Base-by-base conservation (phyloP, 2,888 invertebrate genomes). In the Spilosoma lubricipeda region DNA sequence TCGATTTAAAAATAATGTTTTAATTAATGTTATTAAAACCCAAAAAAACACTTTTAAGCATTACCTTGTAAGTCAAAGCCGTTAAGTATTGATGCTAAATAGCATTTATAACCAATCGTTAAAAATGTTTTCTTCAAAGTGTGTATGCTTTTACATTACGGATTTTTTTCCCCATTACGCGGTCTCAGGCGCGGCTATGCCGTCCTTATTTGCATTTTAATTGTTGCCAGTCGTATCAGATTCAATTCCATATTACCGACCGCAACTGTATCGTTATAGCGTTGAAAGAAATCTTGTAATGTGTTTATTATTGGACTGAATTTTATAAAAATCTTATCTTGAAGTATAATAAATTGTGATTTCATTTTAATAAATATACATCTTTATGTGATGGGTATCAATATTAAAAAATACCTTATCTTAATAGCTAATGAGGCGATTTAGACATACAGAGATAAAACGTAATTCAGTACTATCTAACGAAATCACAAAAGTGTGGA, bases 181-280 rank as follows among this genome's bases (percentile, higher is more conserved):
- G 69, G 80, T 83, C 86, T 81, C 82, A 79, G 81, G 77, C 82
- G 82, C 78, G 81, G 77, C 82, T 82, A 78, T 75, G 72, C 80
- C 85, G 87, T 79, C 77, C 89, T 91, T 82, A 93, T 93, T 93
- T 90, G 86, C 93, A 93, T 93, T 90, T 93, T 93, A 93, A 93
- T 93, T 92, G 90, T 90, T 85, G 79, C 82, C 79, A 79, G 80
- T 82, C 86, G 86, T 88, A 89, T 90, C 85, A 78, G 83, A 92
- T 92, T 92, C 89, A 90, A 90, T 91, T 89, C 83, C 80, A 87
- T 82, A 88, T 89, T 89, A 87, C 86, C 83, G 86, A 84, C 80
- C 85, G 82, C 83, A 86, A 84, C 80, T 86, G 82, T 85, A 74
- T 77, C 72, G 77, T 83, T 76, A 81, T 73, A 65, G 72, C 77